phyloP scores from a whole-genome alignment of 2,888 invertebrate genomes.

The Drosophila leonis region DNA sequence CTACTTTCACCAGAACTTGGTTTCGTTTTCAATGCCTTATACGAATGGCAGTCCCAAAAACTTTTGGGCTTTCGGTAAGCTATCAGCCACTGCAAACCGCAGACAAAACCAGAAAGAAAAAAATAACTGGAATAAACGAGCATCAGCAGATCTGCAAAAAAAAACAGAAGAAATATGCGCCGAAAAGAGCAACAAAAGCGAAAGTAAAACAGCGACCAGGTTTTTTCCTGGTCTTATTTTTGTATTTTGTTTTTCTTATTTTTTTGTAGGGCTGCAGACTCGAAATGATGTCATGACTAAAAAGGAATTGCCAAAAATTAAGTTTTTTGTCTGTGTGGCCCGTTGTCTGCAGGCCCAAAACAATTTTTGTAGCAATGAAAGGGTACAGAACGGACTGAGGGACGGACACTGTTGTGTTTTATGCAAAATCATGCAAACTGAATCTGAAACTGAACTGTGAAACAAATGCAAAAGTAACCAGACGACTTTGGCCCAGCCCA shows the following conservation, averaged over 20 bases:
- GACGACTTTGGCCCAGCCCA: conserved; percentile 74
- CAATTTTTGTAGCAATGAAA: conserved; percentile 57
- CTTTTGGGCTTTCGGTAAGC: conserved; percentile 48
- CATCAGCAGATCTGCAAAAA: conserved; percentile 51
- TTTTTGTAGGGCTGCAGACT: conserved; percentile 66
- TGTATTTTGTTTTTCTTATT: conserved; percentile 54
- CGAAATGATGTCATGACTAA: conserved; percentile 76
- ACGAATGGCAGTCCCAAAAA: conserved; percentile 30
- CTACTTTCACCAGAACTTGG: conserved; percentile 77
- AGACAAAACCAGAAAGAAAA: conserved; percentile 26
- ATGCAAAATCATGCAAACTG: conserved; percentile 66
- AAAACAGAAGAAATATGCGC: conserved; percentile 48
- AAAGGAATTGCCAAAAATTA: conserved; percentile 75
- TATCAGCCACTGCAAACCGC: conserved; percentile 52
- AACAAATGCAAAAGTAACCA: conserved; percentile 76
- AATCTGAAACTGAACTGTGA: conserved; percentile 48
- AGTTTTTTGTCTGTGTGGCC: conserved; percentile 36
- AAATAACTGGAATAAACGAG: conserved; percentile 30
- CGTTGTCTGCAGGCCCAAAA: conserved; percentile 35
- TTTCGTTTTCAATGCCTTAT: conserved; percentile 75
- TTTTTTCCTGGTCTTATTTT: conserved; percentile 53
- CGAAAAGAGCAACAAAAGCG: conserved; percentile 72
- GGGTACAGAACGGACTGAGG: conserved; percentile 25
- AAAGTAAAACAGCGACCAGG: conserved; percentile 82
- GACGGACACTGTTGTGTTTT: conserved; percentile 55